Base-by-base conservation (phyloP, 2,888 invertebrate genomes). In the Lissocephala sabroskyi region DNA sequence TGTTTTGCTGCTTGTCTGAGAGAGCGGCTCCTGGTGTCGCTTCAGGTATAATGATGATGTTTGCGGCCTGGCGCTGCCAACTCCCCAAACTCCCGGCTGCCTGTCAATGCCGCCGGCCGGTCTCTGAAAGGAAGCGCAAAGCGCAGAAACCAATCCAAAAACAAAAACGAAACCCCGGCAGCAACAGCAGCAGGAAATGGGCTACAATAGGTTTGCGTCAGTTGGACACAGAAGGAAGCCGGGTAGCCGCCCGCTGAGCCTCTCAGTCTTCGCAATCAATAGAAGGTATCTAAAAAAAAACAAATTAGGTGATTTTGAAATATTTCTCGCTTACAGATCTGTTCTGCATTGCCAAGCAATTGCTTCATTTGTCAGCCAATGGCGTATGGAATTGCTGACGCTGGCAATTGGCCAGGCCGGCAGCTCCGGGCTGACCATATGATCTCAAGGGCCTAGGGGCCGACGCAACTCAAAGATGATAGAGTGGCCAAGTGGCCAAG, bases 361-460 rank as follows among this genome's bases (percentile, higher is more conserved):
- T 3, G 35, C 43, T 5, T 56, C 59, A 65, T 70, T 71, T 73
- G 66, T 57, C 64, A 57, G 51, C 70, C 70, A 70, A 66, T 74
- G 74, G 70, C 59, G 74, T 74, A 67, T 70, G 66, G 66, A 74
- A 74, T 67, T 65, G 65, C 74, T 70, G 65, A 57, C 56, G 56
- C 60, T 54, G 54, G 39, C 19, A 26, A 35, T 35, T 46, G 33
- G 35, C 35, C n/a, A n/a, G n/a, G n/a, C n/a, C n/a, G n/a, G n/a
- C n/a, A n/a, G n/a, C n/a, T n/a, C n/a, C n/a, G n/a, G n/a, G n/a
- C n/a, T n/a, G n/a, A n/a, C n/a, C n/a, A n/a, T n/a, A n/a, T n/a
- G n/a, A n/a, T n/a, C n/a, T n/a, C n/a, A n/a, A n/a, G n/a, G n/a
- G n/a, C n/a, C n/a, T n/a, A n/a, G n/a, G n/a, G n/a, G n/a, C n/a